A percentile compares a stretch with the other conserved stretches of the same genome.
phyloP scores from a whole-genome alignment of 2,888 invertebrate genomes.

The Agonopterix heracliana region DNA sequence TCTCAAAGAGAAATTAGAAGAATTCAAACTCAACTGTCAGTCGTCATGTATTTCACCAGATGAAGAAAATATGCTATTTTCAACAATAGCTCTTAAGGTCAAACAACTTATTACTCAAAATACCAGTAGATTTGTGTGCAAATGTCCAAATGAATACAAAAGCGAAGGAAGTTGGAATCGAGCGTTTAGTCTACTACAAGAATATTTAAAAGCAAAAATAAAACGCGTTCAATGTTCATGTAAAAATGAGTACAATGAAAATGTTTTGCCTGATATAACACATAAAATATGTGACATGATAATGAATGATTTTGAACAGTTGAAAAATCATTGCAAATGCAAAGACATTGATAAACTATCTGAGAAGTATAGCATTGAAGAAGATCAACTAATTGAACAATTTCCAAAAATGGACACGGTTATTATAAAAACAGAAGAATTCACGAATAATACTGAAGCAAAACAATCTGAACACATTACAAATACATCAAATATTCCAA shows the following conservation, averaged over 20 bases:
- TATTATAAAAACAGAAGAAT: too few relatives aligned
- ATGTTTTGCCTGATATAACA: slow-evolving; percentile 39
- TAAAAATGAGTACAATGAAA: slow-evolving; percentile 27
- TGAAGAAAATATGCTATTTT: slow-evolving; percentile 46
- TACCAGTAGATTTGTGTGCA: slow-evolving; percentile 39
- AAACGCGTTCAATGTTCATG: slow-evolving; percentile 51
- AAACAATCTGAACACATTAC: background rate
- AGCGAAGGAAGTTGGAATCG: slow-evolving; percentile 53
- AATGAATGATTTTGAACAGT: slow-evolving; percentile 55
- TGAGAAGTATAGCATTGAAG: too few relatives aligned
- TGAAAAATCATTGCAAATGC: slow-evolving; percentile 43
- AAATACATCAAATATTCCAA: slow-evolving; percentile 17
- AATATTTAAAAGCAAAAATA: slow-evolving; percentile 63
- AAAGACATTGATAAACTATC: slow-evolving; percentile 15
- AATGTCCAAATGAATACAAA: slow-evolving; percentile 25
- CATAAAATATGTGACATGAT: slow-evolving; percentile 51
- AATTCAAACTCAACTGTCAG: slow-evolving; percentile 37
- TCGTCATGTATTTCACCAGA: slow-evolving; percentile 33
- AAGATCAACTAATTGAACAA: too few relatives aligned
- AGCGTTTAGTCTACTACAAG: slow-evolving; percentile 56
- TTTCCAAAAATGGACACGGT: too few relatives aligned
- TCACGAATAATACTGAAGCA: too few relatives aligned
- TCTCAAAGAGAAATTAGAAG: slow-evolving; percentile 44
- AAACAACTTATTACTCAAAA: slow-evolving; percentile 50
- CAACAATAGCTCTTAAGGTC: slow-evolving; percentile 42